Conservation (phyloP, 2,888 invertebrate genomes). For the Pollenia amentaria region DNA sequence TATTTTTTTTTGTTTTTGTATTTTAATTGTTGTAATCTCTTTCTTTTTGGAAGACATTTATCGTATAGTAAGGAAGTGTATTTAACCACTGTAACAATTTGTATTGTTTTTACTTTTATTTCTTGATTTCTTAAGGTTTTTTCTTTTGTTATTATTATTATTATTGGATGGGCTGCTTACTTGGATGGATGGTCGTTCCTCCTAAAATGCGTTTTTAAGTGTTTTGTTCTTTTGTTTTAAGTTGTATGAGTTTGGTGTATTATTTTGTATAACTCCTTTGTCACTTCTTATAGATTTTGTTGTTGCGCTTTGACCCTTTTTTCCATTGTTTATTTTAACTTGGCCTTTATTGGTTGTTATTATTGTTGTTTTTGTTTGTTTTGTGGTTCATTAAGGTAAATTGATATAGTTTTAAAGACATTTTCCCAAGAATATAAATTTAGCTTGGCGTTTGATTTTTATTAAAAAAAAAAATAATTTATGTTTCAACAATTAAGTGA, state of each 20-base stretch:
- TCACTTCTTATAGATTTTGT: conserved; percentile 64
- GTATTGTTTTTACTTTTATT: conserved; percentile 66
- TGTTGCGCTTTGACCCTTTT: conserved; percentile 65
- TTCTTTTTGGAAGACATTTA: neutral
- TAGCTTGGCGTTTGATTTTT: neutral
- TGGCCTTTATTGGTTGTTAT: conserved; percentile 1
- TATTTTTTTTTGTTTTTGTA: conserved; percentile 30
- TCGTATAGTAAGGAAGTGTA: conserved; percentile 61
- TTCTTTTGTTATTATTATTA: conserved; percentile 44
- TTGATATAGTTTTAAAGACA: conserved; percentile 62
- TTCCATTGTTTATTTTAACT: conserved; percentile 22
- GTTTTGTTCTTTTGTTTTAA: conserved; percentile 54
- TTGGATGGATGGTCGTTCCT: conserved; percentile 26
- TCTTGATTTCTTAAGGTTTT: conserved; percentile 60
- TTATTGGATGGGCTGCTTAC: conserved; percentile 1
- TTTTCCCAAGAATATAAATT: conserved; percentile 69
- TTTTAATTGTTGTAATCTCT: conserved; percentile 63
- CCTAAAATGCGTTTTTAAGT: conserved; percentile 72
- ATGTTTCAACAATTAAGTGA: no score
- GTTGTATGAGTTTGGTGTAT: conserved; percentile 31
- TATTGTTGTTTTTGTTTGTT: conserved; percentile 62
- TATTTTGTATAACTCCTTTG: conserved; percentile 2
- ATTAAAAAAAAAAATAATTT: neutral
- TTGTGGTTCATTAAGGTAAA: conserved; percentile 74
- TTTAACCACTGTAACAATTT: conserved; percentile 72